These are phyloP conservation scores for Syngnathus floridae DNA, from an alignment of 2,113 vertebrate species.

Conservation along the genomic window DNA sequence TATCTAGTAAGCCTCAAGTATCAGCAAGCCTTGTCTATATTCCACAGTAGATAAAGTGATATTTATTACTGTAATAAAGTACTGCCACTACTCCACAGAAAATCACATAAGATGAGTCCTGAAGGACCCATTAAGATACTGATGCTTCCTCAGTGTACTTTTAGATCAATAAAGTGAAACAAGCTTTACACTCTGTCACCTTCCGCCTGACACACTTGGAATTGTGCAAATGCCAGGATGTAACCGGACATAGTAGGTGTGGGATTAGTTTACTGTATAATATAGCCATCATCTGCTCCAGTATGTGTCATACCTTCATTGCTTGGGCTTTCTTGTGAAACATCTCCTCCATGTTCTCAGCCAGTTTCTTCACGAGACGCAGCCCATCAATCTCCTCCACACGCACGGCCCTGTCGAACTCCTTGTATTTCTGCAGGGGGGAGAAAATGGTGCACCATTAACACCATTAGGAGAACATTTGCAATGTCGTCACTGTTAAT, in stretches of 20 bases:
- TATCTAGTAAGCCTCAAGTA: no score
- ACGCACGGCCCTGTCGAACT: conserved; percentile 87
- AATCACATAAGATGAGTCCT: not conserved
- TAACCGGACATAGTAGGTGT: not conserved
- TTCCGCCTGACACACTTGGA: not conserved
- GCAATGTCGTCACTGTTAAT: not conserved
- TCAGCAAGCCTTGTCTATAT: no score
- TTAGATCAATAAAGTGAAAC: conserved; percentile 25
- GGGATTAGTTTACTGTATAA: not conserved
- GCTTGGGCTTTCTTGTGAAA: conserved; percentile 96
- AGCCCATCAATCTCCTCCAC: conserved; percentile 96
- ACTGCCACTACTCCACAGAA: no score
- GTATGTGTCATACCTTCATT: conserved; percentile 74
- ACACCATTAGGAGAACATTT: not conserved
- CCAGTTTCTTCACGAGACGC: conserved; percentile 89
- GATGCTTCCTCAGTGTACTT: no score
- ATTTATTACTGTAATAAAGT: no score
- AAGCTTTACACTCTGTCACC: conserved; percentile 19
- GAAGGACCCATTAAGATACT: no score
- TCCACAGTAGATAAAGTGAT: no score
- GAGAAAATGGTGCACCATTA: conserved; percentile 15
- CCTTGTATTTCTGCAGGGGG: conserved; percentile 91
- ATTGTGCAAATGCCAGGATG: not conserved
- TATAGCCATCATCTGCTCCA: not conserved
- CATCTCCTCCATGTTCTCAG: conserved; percentile 98